These are phyloP conservation scores for Harpagifer antarcticus DNA, from an alignment of 2,797 vertebrate genomes.

Conservation along the genomic window DNA sequence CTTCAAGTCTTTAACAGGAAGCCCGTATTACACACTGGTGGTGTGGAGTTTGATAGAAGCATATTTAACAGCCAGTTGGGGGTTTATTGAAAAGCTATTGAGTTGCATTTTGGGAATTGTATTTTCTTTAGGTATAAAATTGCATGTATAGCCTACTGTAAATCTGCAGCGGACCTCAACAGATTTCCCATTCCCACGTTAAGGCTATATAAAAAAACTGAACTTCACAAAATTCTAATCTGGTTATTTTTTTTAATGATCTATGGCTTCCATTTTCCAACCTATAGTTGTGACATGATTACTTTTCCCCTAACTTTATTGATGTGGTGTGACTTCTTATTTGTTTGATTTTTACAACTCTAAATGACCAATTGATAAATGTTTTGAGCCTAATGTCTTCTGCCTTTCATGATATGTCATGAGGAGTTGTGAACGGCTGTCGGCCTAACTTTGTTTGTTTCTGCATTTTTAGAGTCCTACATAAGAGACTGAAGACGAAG, in stretches of 20 bases:
- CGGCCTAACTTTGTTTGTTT: conserved; percentile 27
- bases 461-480: conserved; percentile 61
- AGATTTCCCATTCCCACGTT: no score
- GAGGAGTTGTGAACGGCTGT: not conserved
- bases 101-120: not conserved
- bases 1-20: not conserved
- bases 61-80: not conserved
- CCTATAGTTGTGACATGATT: not conserved
- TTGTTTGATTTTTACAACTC: not conserved
- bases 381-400: not conserved
- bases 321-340: not conserved
- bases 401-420: not conserved
- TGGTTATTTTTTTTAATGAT: not conserved
- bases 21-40: not conserved
- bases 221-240: no score
- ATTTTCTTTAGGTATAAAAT: no score
- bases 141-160: not conserved
- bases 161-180: not conserved
- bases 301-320: not conserved
- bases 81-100: not conserved
- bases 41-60: not conserved
- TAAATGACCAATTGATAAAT: not conserved
- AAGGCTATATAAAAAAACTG: no score
- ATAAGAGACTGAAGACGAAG: conserved; percentile 69
- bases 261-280: not conserved